phyloP scores from a whole-genome alignment of 2,888 invertebrate genomes.

The Drosophila stalkeri region DNA sequence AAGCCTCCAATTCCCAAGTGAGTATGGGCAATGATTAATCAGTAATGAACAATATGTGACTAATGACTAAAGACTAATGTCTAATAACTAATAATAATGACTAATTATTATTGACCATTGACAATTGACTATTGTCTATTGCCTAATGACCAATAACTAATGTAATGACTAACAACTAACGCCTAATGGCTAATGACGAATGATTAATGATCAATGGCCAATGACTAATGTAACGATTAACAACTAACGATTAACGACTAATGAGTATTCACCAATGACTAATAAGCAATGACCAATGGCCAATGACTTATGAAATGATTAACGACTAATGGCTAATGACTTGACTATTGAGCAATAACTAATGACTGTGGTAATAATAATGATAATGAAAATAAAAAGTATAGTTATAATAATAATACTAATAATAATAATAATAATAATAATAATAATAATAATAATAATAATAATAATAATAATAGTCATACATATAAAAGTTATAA shows the following conservation, averaged over 20 bases:
- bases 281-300: too few species aligned
- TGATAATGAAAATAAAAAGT: not conserved
- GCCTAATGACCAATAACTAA: not conserved
- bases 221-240: not conserved
- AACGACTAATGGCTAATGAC: not conserved
- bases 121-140: not conserved
- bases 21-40: not conserved
- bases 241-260: not conserved
- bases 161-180: not conserved
- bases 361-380: too few species aligned
- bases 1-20: slow-evolving; percentile 1
- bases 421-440: not conserved
- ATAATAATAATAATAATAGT: too few species aligned
- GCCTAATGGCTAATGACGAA: not conserved
- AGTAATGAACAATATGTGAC: not conserved
- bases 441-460: not conserved
- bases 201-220: not conserved
- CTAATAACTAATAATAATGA: not conserved
- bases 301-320: not conserved
- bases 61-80: not conserved
- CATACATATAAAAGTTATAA: too few species aligned
- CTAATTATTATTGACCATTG: not conserved
- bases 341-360: not conserved
- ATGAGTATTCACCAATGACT: not conserved
- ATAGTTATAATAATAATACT: too few species aligned